These are phyloP conservation scores for Acrocyrtus sp. DNA, from an alignment of 2,888 invertebrate species.

Conservation along the genomic window DNA sequence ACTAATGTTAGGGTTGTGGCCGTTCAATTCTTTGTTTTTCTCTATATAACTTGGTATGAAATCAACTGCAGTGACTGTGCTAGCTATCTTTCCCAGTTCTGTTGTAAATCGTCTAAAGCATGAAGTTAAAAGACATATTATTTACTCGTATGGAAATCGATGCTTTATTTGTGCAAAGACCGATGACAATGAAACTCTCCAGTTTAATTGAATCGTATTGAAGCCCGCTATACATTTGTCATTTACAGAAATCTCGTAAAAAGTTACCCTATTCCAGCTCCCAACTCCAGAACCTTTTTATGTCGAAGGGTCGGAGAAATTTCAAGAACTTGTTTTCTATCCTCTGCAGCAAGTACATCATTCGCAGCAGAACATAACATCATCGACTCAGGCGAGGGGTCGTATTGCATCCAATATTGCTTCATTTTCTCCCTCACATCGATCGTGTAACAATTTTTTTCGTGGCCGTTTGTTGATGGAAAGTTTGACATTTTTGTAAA, in stretches of 20 bases:
- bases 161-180: too few relatives aligned
- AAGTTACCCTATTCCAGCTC: conserved; percentile 71
- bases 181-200: too few relatives aligned
- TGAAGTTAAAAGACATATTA: neutral
- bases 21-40: conserved; percentile 68
- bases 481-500: neutral
- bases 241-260: too few relatives aligned
- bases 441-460: neutral
- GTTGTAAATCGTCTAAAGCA: conserved; percentile 68
- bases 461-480: neutral
- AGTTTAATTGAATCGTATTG: neutral
- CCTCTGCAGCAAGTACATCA: conserved; percentile 65
- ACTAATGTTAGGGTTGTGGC: conserved; percentile 67
- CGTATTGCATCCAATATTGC: conserved; percentile 64
- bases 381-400: conserved; percentile 67
- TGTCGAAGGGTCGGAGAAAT: conserved; percentile 67
- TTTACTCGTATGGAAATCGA: too few relatives aligned
- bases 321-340: conserved; percentile 68
- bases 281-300: conserved; percentile 69
- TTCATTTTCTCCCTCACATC: conserved; percentile 63
- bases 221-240: too few relatives aligned
- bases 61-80: conserved; percentile 69
- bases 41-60: conserved; percentile 70
- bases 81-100: conserved; percentile 67
- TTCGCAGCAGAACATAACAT: conserved; percentile 68